Percentiles rank a stretch among this genome's conserved stretches.
These are phyloP conservation scores for Pseudococcus viburni DNA, from an alignment of 2,888 invertebrate genomes.

Conservation along the genomic window DNA sequence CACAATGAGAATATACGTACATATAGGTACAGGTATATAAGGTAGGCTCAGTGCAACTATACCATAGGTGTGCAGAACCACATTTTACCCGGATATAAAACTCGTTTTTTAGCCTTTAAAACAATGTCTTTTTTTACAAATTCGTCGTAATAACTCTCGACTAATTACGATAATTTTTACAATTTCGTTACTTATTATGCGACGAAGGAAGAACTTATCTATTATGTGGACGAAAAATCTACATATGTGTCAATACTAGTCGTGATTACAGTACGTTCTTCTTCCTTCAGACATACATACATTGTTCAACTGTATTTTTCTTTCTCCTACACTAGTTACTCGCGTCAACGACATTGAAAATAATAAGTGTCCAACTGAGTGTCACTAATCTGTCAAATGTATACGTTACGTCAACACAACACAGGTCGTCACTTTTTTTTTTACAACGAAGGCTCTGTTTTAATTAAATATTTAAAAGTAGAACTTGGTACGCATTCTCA, in stretches of 20 bases:
- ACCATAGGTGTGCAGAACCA: no score
- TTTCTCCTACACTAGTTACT: neutral
- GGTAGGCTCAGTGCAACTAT: no score
- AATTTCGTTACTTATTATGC: constrained; percentile 27
- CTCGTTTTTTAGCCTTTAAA: constrained; percentile 44
- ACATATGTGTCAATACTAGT: constrained; percentile 53
- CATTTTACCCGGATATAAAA: constrained; percentile 36
- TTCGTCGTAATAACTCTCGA: neutral
- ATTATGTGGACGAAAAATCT: constrained; percentile 27
- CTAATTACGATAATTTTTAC: constrained; percentile 49
- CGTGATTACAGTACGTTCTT: constrained; percentile 25
- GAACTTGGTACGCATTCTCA: constrained; percentile 38
- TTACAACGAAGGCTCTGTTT: neutral
- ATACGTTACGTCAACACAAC: constrained; percentile 1
- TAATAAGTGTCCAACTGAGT: constrained; percentile 45
- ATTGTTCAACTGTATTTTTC: constrained; percentile 13
- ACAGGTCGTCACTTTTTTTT: neutral
- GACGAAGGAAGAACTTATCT: neutral
- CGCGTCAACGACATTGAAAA: constrained; percentile 50
- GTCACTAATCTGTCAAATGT: constrained; percentile 40
- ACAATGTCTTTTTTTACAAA: constrained; percentile 19
- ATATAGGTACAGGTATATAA: no score
- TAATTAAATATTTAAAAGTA: constrained; percentile 47
- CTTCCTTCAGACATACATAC: no score
- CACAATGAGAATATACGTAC: no score